Evolutionary conservation across 2,888 invertebrate species (phyloP), one percentile per base, ranked within the genome.

Genomic region (Meloe dianella): DNA sequence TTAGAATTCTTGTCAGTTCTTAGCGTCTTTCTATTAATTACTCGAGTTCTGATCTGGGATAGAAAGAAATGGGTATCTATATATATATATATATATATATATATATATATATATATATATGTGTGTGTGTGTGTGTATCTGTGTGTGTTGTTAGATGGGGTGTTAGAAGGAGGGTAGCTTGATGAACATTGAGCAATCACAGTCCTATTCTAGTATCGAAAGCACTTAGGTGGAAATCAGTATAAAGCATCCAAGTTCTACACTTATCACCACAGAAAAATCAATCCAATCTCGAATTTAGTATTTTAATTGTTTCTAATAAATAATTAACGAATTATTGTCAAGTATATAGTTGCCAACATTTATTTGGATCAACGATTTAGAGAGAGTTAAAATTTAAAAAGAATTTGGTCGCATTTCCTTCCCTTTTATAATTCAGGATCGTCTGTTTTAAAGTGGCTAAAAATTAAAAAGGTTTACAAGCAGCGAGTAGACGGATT

Each of bases 121-220:
- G n/a, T n/a, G n/a, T n/a, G n/a, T 63, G 74, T 76, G 72, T 71
- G 75, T 76, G 73, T 71, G 71, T 72, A 69, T 68, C 30, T 51
- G 47, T 20, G 24, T 58, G 12, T 51, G 32, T 54, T 62, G 41
- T 38, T 29, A 27, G 38, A 41, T 63, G 60, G 72, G 71, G 71
- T 61, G 68, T 68, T 75, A 75, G 77, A 73, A 73, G 71, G 78
- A 80, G 80, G 77, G 80, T 78, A 78, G 77, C 78, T 81, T 82
- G 81, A 83, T 82, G 83, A 83, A 82, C 82, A 80, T 78, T 76
- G 75, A 75, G 81, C 82, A 82, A 83, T 83, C 83, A 83, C 82
- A 80, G 78, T 78, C 77, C 82, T 79, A 82, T 82, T 82, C 81
- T 81, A 77, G 79, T 77, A 80, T 80, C 78, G 80, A 80, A 79